Evolutionary conservation across 2,888 invertebrate species (phyloP), one percentile per base, ranked within the genome.

Genomic region (Cinara cedri): DNA sequence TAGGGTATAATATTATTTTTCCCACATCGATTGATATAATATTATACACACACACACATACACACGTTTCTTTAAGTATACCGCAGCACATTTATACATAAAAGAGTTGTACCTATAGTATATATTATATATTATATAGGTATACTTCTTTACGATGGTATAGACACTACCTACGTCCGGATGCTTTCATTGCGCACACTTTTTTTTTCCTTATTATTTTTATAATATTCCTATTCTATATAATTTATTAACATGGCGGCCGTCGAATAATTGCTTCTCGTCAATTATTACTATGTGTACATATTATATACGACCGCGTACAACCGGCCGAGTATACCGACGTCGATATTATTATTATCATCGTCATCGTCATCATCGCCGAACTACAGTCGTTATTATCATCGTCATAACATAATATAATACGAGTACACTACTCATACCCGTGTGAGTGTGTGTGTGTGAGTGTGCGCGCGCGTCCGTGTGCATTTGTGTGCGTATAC

Each of bases 281-380:
- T 78, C 78, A 78, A 78, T 78, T 78, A 78, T 26, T 55, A 13
- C 6, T 34, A 34, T 34, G 6, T 34, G 6, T 34, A 34, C 6
- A 34, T 34, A 34, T 34, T 4, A 4, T 4, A 3, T 34, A 34
- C 34, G 34, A 34, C 34, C 34, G 34, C 34, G 34, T 34, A 76
- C 68, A 70, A 60, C 60, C 46, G 57, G 78, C 46, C 57, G 19
- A 46, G 75, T 68, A 34, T 34, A 34, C 46, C 76, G 68, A 78
- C 60, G 78, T 78, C 78, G 78, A 78, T 78, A 78, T 70, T 78
- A 51, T 78, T 78, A 78, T 78, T 78, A 78, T 60, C 21, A 51
- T 78, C 60, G 51, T 78, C 49, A 19, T 66, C 46, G n/a, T 54
- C 21, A n/a, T 63, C 51, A 42, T 71, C 26, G 11, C n/a, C n/a